Evolutionary conservation across 2,888 invertebrate genomes (phyloP).

Genomic region (Noctua pronuba): DNA sequence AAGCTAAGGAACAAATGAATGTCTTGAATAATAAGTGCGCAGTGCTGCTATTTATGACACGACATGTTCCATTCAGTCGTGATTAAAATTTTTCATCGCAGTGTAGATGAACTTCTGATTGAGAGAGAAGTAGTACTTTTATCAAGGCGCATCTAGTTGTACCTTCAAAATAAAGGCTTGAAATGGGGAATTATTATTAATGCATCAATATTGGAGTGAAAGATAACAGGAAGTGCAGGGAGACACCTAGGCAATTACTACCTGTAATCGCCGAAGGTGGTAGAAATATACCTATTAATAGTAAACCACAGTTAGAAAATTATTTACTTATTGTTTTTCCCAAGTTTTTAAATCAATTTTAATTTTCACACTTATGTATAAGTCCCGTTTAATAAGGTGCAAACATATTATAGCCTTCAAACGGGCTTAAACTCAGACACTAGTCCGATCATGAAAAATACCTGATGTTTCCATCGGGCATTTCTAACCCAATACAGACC

Average conservation of each 20-base stretch:
- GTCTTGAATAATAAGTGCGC: slow-evolving; percentile 23
- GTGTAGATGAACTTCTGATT: neutral
- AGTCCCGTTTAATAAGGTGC: neutral
- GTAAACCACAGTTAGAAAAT: neutral
- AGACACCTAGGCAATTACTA: neutral
- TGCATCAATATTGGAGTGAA: neutral
- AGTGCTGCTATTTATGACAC: neutral
- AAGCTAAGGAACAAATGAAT: neutral
- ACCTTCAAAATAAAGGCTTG: neutral
- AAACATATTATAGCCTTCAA: too few relatives aligned
- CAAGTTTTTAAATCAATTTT: too few relatives aligned
- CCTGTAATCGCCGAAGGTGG: neutral
- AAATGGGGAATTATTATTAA: neutral
- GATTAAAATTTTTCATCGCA: neutral
- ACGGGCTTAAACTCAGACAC: neutral
- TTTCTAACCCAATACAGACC: too few relatives aligned
- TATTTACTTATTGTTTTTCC: too few relatives aligned
- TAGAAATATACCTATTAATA: neutral
- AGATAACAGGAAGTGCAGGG: neutral
- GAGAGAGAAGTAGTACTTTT: neutral
- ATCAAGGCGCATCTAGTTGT: neutral
- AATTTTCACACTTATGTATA: neutral
- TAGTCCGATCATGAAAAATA: neutral
- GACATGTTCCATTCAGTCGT: neutral
- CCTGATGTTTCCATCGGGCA: too few relatives aligned